Percentiles rank a stretch among this genome's conserved stretches.
phyloP scores from a whole-genome alignment of 2,113 vertebrate genomes.

The Ahaetulla prasina region DNA sequence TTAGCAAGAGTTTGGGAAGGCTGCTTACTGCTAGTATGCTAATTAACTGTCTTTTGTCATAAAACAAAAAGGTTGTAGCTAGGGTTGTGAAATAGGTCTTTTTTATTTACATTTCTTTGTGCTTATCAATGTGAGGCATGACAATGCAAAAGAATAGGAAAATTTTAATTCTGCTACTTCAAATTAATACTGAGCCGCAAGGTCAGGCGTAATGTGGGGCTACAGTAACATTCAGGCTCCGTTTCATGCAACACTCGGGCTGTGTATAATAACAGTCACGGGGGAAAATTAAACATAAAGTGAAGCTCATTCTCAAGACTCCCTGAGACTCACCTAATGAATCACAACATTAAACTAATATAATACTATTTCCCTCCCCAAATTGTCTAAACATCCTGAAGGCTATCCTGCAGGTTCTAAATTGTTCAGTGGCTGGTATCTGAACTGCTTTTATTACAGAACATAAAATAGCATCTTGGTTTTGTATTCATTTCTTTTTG shows the following conservation, averaged over 20 bases:
- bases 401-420: conserved; percentile 5
- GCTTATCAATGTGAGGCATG: conserved; percentile 73
- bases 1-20: conserved; percentile 81
- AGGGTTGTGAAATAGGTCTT: conserved; percentile 73
- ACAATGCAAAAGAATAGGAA: conserved; percentile 74
- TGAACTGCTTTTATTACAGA: conserved; percentile 6
- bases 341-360: not conserved
- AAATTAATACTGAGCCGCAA: conserved; percentile 56
- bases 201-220: conserved; percentile 46
- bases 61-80: conserved; percentile 76
- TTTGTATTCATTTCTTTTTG: not conserved
- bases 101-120: conserved; percentile 79
- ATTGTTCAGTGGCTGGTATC: not conserved
- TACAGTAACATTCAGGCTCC: not conserved
- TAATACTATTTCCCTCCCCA: not conserved
- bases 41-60: conserved; percentile 86
- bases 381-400: rapidly evolving
- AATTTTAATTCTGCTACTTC: conserved; percentile 69
- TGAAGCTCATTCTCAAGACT: not conserved
- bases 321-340: not conserved
- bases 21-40: conserved; percentile 82
- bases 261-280: not conserved
- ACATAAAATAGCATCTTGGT: not conserved
- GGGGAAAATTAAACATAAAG: conserved; percentile 10
- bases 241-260: rapidly evolving